Conservation (phyloP, 1,140 invertebrate genomes). For the Hirudo medicinalis region DNA sequence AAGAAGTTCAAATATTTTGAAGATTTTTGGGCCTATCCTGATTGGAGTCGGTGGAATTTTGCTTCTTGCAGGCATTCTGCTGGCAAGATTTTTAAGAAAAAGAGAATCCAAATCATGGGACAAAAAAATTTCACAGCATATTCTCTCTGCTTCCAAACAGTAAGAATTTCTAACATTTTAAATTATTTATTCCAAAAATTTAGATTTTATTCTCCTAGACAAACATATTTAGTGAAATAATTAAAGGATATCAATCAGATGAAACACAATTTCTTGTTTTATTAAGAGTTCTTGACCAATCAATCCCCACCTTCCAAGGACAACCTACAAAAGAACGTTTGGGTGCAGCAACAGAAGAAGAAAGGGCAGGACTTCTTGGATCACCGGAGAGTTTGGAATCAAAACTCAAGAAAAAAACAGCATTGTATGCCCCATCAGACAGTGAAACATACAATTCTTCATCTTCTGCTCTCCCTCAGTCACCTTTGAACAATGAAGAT, state of each 20-base stretch:
- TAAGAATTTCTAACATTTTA: not conserved
- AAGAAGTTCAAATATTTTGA: not conserved
- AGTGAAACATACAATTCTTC: not conserved
- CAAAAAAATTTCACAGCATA: slow-evolving; percentile 4
- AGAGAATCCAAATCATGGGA: not conserved
- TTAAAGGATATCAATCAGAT: not conserved
- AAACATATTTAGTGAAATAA: too few relatives aligned
- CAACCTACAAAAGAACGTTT: not conserved
- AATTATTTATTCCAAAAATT: not conserved
- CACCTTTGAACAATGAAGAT: not conserved
- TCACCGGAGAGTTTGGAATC: not conserved
- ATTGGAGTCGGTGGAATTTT: slow-evolving; percentile 20
- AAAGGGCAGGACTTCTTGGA: not conserved
- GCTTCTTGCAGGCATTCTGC: slow-evolving; percentile 19
- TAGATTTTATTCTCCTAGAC: not conserved
- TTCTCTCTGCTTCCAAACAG: slow-evolving; percentile 3
- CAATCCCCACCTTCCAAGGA: not conserved
- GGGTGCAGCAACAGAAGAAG: slow-evolving; percentile 4
- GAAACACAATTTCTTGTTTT: not conserved
- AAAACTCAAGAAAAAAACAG: not conserved
- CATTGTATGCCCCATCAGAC: not conserved
- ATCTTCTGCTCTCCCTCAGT: too few relatives aligned
- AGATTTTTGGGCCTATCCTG: slow-evolving; percentile 19
- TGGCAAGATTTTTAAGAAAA: slow-evolving; percentile 17
- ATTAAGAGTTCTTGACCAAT: slow-evolving; percentile 9